Base-by-base conservation (phyloP, 2,888 invertebrate species). In the Candidula unifasciata region DNA sequence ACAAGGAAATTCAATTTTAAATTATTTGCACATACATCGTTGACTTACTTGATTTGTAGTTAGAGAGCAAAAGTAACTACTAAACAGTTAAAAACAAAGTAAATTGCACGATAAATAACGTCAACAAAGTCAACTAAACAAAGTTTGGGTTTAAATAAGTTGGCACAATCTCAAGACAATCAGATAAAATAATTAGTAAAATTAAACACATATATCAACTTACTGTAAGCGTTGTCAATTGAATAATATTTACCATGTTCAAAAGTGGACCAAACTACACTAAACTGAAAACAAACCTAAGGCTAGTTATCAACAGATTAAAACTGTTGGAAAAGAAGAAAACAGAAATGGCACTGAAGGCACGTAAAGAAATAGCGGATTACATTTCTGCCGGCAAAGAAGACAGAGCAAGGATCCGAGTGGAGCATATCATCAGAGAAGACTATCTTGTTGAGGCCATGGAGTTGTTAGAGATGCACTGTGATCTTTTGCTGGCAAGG, bases 381-480 rank as follows among this genome's bases (percentile, higher is more conserved):
- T 99, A 97, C 92, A 91, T 94, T 60, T 86, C 90, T 82, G 91
- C 89, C 33, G 93, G 94, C 80, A 95, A 95, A 91, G 94, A 94
- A 83, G 95, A 95, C 87, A 90, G 95, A 88, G 99, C 99, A 0
- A 97, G 97, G 94, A 99, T 99, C 88, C 95, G 99, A 44, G 99
- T 99, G 18, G 99, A 99, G 94, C 97, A 99, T 91, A 99, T 99
- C 85, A 98, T 99, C 90, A 96, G 99, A 74, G 99, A 99, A 94
- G 99, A 99, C 94, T 99, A 99, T 94, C 95, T 99, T 94, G 99
- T 99, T 3, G 99, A 99, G 94, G 99, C 99, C 0, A 98, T 99
- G 97, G 99, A 99, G 95, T 95, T 99, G 85, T 96, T 99, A 0
- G 99, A 99, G 95, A 99, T 99, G 98, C 99, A 98, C 93, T 99